Evolutionary conservation across 2,888 invertebrate genomes (phyloP).

Genomic region (Piscicola geometra): DNA sequence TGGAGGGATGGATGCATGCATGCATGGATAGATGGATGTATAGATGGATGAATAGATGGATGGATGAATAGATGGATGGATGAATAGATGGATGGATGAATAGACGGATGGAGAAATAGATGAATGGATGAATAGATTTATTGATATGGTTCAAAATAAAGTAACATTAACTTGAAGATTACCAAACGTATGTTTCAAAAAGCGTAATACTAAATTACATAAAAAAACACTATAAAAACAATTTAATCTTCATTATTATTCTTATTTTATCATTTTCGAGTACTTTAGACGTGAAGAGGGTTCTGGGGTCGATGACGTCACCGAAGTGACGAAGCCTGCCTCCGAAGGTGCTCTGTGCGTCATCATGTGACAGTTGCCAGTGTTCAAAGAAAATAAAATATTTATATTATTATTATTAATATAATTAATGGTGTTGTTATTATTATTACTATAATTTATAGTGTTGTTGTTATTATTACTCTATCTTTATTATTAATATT

Average conservation of each 20-base stretch:
- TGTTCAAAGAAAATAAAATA: no score
- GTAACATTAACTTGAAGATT: neutral
- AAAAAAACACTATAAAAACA: no score
- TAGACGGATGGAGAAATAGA: neutral
- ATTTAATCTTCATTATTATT: no score
- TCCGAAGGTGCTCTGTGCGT: conserved; percentile 3
- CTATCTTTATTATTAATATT: no score
- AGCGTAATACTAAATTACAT: no score
- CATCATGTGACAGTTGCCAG: no score
- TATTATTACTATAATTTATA: no score
- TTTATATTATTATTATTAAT: no score
- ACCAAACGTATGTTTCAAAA: neutral
- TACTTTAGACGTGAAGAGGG: conserved; percentile 56
- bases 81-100: neutral
- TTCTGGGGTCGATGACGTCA: conserved; percentile 58
- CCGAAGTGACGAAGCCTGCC: conserved; percentile 55
- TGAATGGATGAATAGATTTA: neutral
- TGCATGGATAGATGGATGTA: neutral
- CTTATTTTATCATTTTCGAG: no score
- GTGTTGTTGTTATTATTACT: no score
- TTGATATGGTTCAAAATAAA: neutral
- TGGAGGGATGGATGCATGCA: neutral
- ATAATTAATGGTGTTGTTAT: no score
- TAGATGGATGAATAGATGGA: neutral
- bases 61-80: neutral